Evolutionary conservation across 1,140 invertebrate species (phyloP).

Genomic region (Armadillidium nasatum): DNA sequence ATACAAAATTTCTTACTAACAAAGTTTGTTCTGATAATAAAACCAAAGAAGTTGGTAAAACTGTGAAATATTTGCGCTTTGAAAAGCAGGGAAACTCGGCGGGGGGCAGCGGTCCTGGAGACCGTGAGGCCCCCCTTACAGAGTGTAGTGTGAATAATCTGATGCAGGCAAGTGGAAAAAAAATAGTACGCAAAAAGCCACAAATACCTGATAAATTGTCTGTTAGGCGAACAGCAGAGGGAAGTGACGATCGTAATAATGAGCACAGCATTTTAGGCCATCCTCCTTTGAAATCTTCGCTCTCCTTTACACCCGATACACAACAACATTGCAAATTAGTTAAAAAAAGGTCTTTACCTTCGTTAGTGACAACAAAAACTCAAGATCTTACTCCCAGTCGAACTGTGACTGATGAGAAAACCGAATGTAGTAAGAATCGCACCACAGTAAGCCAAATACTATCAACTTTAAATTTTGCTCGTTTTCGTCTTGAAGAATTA

Average conservation of each 20-base stretch:
- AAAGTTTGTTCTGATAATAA: slow-evolving; percentile 14
- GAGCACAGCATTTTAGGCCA: not conserved
- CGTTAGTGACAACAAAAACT: slow-evolving; percentile 31
- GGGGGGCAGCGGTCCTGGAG: slow-evolving; percentile 45
- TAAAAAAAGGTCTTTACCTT: slow-evolving; percentile 22
- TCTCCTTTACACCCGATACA: slow-evolving; percentile 10
- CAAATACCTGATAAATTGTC: slow-evolving; percentile 42
- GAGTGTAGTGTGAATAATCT: slow-evolving; percentile 25
- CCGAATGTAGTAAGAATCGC: not conserved
- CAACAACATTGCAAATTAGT: slow-evolving; percentile 26
- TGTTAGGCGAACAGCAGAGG: slow-evolving; percentile 30
- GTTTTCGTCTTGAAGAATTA: slow-evolving; percentile 32
- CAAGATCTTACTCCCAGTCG: slow-evolving; percentile 17
- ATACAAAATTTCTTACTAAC: slow-evolving; percentile 32
- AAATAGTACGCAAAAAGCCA: slow-evolving; percentile 35
- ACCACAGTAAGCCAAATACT: slow-evolving; percentile 29
- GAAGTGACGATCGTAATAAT: slow-evolving; percentile 24
- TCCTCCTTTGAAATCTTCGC: not conserved
- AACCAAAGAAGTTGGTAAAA: not conserved
- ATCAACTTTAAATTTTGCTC: slow-evolving; percentile 32
- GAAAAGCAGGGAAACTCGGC: slow-evolving; percentile 31
- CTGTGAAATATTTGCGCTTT: slow-evolving; percentile 29
- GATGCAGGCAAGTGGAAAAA: slow-evolving; percentile 20
- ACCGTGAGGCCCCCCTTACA: slow-evolving; percentile 44
- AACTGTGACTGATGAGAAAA: slow-evolving; percentile 16